A percentile compares a stretch with the other conserved stretches of the same genome.
Conservation (phyloP, 2,888 invertebrate species). For the Cinara cedri region DNA sequence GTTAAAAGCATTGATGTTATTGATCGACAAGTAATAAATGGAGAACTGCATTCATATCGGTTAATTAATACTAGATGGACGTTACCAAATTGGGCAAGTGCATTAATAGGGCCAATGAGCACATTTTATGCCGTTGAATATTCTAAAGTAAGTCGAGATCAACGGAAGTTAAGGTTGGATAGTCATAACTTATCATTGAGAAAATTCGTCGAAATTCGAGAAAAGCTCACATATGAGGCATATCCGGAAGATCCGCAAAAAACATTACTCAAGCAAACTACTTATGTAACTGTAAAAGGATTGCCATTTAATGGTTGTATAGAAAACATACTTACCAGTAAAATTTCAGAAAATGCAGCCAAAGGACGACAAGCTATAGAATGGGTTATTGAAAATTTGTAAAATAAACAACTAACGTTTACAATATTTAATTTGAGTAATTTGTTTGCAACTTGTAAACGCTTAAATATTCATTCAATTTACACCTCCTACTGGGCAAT, state of each 20-base stretch:
- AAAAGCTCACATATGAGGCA: slow-evolving; percentile 86
- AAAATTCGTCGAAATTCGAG: slow-evolving; percentile 91
- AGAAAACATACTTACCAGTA: slow-evolving; percentile 87
- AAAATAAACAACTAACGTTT: slow-evolving; percentile 74
- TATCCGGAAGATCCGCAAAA: slow-evolving; percentile 82
- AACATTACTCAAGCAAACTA: slow-evolving; percentile 92
- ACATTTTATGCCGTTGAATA: slow-evolving; percentile 94
- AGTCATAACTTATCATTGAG: slow-evolving; percentile 94
- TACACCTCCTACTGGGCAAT: too few relatives aligned
- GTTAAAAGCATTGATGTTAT: slow-evolving; percentile 96
- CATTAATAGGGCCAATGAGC: slow-evolving; percentile 72
- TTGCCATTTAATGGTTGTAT: slow-evolving; percentile 93
- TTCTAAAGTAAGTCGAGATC: slow-evolving; percentile 86
- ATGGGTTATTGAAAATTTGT: slow-evolving; percentile 95
- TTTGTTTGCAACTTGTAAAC: too few relatives aligned
- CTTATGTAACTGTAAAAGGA: slow-evolving; percentile 89
- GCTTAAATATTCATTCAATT: too few relatives aligned
- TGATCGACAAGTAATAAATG: slow-evolving; percentile 84
- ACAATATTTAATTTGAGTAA: too few relatives aligned
- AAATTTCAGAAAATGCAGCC: slow-evolving; percentile 89
- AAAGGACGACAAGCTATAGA: slow-evolving; percentile 97
- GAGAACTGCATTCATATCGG: slow-evolving; percentile 88
- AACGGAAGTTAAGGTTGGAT: slow-evolving; percentile 83
- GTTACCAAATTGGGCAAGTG: slow-evolving; percentile 92
- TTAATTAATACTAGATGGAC: slow-evolving; percentile 95